Base-by-base conservation (phyloP, 2,797 vertebrate genomes). In the Linurgus olivaceus region DNA sequence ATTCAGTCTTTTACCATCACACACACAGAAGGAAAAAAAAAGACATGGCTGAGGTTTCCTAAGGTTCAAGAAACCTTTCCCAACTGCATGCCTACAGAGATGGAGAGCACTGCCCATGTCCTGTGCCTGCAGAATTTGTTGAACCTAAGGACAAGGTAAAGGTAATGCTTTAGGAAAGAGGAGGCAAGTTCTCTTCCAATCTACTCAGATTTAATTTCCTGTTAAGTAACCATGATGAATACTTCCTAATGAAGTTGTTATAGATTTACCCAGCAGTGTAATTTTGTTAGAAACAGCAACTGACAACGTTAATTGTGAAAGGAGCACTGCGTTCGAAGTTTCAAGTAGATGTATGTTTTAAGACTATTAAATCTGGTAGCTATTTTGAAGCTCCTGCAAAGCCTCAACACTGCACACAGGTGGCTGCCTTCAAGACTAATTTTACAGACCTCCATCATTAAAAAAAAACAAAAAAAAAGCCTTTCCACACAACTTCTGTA, bases 221-320 rank as follows among this genome's bases (percentile, higher is more conserved):
- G 42, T 71, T 67, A 76, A 74, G 52, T 40, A 76, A 65, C 47
- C 26, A 44, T 3, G 28, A 65, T 59, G 63, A 85, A 74, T 76
- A 72, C 44, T 72, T 74, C 62, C 57, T 88, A 83, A 93, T 25
- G 17, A 93, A 86, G 44, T 79, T 89, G 66, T 74, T 91, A 71
- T 5, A 72, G 72, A 92, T 93, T 68, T 68, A 77, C 28, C 13
- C 55, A 57, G 47, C 25, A 68, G 42, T 4, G 11, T 62, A 79
- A 68, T 65, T 77, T 78, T 70, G 37, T 88, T 86, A 84, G n/a
- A 81, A 93, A 84, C 3, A 62, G 68, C 57, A 91, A 35, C 1
- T 40, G 75, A 70, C 57, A 86, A 35, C 19, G 40, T 73, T 9
- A 37, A 40, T 65, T 70, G 51, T 13, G 47, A 85, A 72, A 93